These are phyloP conservation scores for Tineola bisselliella DNA, from an alignment of 2,888 invertebrate genomes.

Conservation along the genomic window DNA sequence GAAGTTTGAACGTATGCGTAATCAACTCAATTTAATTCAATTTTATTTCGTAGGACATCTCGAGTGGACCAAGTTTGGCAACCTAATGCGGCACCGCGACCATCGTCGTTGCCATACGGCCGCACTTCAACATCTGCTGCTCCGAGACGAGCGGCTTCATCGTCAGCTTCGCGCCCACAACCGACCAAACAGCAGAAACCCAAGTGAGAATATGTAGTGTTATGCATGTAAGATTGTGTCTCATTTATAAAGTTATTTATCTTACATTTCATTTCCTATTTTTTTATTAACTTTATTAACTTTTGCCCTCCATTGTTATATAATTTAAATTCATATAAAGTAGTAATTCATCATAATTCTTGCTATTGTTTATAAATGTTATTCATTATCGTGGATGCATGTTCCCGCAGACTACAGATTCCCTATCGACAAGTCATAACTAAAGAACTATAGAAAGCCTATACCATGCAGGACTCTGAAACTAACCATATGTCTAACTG, in stretches of 20 bases:
- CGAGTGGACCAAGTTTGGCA: conserved; percentile 65
- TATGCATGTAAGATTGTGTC: not conserved
- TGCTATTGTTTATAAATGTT: too few species aligned
- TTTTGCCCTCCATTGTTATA: too few species aligned
- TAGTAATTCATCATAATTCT: too few species aligned
- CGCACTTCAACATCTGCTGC: conserved; percentile 54
- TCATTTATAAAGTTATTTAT: not conserved
- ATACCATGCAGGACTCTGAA: too few species aligned
- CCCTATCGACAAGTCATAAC: too few species aligned
- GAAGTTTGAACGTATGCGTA: too few species aligned
- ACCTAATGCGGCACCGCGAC: conserved; percentile 55
- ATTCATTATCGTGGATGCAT: too few species aligned
- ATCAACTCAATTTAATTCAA: not conserved
- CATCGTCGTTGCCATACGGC: conserved; percentile 77
- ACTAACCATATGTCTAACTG: too few species aligned
- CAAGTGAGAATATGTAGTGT: conserved; percentile 28
- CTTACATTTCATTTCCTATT: not conserved
- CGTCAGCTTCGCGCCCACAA: conserved; percentile 63
- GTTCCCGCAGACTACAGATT: too few species aligned
- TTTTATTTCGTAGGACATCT: conserved; percentile 54
- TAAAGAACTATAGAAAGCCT: too few species aligned
- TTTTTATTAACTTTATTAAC: not conserved
- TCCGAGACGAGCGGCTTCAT: conserved; percentile 73
- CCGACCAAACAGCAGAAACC: conserved; percentile 35
- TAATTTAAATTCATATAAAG: too few species aligned